phyloP scores from a whole-genome alignment of 2,113 vertebrate species.

The Cololabis saira region DNA sequence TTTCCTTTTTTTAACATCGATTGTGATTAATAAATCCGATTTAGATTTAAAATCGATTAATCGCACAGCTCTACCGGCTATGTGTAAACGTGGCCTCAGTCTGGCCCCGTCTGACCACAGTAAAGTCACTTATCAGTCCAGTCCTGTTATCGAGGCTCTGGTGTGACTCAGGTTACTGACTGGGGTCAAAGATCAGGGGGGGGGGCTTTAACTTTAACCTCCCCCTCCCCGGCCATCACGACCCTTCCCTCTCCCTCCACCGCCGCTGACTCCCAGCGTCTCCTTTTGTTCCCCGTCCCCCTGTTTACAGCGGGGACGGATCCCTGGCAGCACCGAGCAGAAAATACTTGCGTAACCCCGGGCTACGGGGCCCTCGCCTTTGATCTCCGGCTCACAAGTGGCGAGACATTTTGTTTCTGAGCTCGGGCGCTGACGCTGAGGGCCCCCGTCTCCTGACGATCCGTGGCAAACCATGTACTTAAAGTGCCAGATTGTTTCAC shows the following conservation, averaged over 20 bases:
- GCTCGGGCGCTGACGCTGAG: conserved; percentile 8
- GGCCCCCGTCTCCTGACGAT: conserved; percentile 36
- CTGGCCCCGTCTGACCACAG: conserved; percentile 24
- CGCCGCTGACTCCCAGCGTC: conserved; percentile 48
- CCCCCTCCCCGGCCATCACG: conserved; percentile 28
- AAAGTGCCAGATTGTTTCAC: conserved; percentile 50
- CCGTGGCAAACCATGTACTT: conserved; percentile 26
- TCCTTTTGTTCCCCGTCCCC: conserved; percentile 60
- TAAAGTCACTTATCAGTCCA: conserved; percentile 63
- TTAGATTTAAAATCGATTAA: too few relatives aligned
- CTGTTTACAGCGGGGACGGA: conserved; percentile 63
- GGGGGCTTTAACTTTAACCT: too few relatives aligned
- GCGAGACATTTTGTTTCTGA: conserved; percentile 56
- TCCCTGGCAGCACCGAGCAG: conserved; percentile 64
- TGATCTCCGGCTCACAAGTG: conserved; percentile 58
- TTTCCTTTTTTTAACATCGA: too few relatives aligned
- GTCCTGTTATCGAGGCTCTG: conserved; percentile 54
- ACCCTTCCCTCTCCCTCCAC: conserved; percentile 29
- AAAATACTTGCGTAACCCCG: conserved; percentile 60
- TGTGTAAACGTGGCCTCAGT: too few relatives aligned
- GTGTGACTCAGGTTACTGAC: conserved; percentile 66
- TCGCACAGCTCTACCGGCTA: too few relatives aligned
- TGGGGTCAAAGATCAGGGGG: conserved; percentile 63
- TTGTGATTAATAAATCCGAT: too few relatives aligned
- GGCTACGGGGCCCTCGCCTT: conserved; percentile 56